A percentile compares a stretch with the other conserved stretches of the same genome.
Evolutionary conservation across 2,888 invertebrate genomes (phyloP).

Genomic region (Deilephila elpenor): DNA sequence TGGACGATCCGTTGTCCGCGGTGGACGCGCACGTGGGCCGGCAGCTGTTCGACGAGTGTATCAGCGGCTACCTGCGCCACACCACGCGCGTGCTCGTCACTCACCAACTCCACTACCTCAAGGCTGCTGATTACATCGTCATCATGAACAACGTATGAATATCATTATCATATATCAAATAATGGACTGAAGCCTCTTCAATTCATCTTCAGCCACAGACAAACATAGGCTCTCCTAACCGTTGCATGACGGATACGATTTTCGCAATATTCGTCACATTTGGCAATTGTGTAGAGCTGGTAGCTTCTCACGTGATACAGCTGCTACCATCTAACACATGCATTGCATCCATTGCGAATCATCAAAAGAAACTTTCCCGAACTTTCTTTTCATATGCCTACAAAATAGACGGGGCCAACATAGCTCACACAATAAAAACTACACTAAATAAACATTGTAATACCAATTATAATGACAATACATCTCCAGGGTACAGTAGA

Average conservation of each 20-base stretch:
- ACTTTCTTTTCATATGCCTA: no score
- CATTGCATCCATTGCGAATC: no score
- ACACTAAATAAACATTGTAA: neutral
- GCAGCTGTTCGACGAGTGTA: conserved; percentile 91
- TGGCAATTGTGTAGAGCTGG: no score
- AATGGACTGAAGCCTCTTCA: no score
- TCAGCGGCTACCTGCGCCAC: conserved; percentile 86
- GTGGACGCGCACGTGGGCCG: conserved; percentile 92
- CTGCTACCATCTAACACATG: no score
- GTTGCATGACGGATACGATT: no score
- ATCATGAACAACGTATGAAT: conserved; percentile 80
- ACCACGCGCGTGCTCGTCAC: conserved; percentile 93
- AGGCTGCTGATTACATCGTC: conserved; percentile 82
- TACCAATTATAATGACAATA: neutral
- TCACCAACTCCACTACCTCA: conserved; percentile 91
- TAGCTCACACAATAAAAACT: neutral
- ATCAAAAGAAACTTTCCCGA: no score
- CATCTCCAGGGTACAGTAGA: conserved; percentile 80
- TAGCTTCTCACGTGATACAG: no score
- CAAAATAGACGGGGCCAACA: no score
- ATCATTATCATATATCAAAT: neutral
- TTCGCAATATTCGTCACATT: no score
- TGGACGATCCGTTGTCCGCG: conserved; percentile 93
- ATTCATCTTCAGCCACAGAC: no score
- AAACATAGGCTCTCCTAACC: no score